Conservation (phyloP, 2,888 invertebrate species). For the Choristoneura rosaceana region DNA sequence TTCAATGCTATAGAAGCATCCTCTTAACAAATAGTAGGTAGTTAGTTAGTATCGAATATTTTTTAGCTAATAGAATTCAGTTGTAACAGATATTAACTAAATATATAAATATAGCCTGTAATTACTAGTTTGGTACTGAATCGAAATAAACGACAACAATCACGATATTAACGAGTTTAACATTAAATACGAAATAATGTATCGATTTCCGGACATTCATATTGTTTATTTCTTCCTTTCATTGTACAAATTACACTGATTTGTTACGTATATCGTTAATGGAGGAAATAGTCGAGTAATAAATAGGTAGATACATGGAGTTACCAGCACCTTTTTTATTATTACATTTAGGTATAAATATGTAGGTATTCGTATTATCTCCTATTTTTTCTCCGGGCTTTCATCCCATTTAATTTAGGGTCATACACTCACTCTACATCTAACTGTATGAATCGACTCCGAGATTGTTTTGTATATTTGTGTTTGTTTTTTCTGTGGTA, state of each 20-base stretch:
- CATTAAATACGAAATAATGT: not conserved
- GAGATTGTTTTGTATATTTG: too few species aligned
- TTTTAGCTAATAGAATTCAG: not conserved
- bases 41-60: not conserved
- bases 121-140: not conserved
- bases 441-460: too few species aligned
- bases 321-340: not conserved
- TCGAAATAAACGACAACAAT: conserved; percentile 1
- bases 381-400: too few species aligned
- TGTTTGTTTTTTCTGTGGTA: too few species aligned
- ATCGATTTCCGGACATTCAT: conserved; percentile 3
- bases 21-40: too few species aligned
- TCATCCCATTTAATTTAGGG: too few species aligned
- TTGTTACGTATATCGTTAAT: not conserved
- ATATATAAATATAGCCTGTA: not conserved
- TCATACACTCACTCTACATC: too few species aligned
- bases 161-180: not conserved
- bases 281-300: not conserved
- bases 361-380: too few species aligned
- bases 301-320: not conserved
- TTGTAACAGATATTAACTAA: not conserved
- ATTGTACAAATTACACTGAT: not conserved
- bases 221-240: conserved; percentile 12
- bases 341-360: too few species aligned
- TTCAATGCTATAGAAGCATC: too few species aligned